Conservation (phyloP, 2,797 vertebrate species). For the Helicolenus hilgendorfi region DNA sequence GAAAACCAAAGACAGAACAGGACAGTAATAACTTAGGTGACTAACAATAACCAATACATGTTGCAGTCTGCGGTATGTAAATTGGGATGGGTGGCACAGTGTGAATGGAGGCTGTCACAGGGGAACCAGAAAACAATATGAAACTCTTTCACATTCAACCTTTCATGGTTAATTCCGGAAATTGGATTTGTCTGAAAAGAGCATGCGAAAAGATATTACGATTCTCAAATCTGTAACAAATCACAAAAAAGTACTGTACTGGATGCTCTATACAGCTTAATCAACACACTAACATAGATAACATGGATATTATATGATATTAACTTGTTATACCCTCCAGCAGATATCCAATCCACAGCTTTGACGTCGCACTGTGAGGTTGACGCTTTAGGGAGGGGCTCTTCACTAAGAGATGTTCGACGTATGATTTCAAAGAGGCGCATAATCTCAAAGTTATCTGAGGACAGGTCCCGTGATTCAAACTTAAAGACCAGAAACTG, state of each 20-base stretch:
- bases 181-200: background rate
- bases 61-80: background rate
- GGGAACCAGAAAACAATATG: background rate
- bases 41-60: background rate
- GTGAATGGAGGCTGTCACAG: background rate
- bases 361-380: background rate
- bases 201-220: background rate
- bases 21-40: background rate
- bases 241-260: background rate
- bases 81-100: background rate
- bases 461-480: slow-evolving; percentile 31
- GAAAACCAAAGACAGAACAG: background rate
- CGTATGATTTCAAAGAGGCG: slow-evolving; percentile 84
- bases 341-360: slow-evolving; percentile 69
- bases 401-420: slow-evolving; percentile 75
- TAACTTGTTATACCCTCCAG: slow-evolving; percentile 61
- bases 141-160: background rate
- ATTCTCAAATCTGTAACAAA: background rate
- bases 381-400: slow-evolving; percentile 71
- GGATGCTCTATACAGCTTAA: background rate
- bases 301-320: background rate
- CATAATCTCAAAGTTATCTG: slow-evolving; percentile 87
- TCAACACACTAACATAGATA: background rate
- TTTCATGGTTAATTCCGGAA: background rate
- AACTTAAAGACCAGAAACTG: slow-evolving; percentile 87